Evolutionary conservation across 2,888 invertebrate genomes (phyloP).

Genomic region (Allacma fusca): DNA sequence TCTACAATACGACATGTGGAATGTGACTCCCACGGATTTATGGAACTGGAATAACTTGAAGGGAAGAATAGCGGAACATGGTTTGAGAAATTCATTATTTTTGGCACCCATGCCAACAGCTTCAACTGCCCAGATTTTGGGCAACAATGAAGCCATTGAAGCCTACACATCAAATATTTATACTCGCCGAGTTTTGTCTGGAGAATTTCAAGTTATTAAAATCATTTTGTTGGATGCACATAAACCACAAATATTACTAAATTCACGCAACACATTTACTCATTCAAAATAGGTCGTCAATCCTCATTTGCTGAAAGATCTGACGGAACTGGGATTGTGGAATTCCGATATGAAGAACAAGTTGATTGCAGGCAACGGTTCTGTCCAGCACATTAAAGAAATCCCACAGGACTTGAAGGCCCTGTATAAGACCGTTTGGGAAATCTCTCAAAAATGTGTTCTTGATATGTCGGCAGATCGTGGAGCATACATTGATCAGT

Average conservation of each 20-base stretch:
- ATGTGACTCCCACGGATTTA: slow-evolving; percentile 81
- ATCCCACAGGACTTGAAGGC: slow-evolving; percentile 86
- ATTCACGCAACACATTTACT: no score
- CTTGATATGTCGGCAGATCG: slow-evolving; percentile 98
- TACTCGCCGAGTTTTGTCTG: slow-evolving; percentile 89
- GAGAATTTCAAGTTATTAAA: slow-evolving; percentile 77
- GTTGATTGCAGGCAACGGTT: slow-evolving; percentile 89
- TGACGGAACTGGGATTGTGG: slow-evolving; percentile 92
- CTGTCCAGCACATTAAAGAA: slow-evolving; percentile 84
- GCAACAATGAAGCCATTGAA: slow-evolving; percentile 98
- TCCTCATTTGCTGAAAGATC: slow-evolving; percentile 90
- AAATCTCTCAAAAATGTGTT: slow-evolving; percentile 90
- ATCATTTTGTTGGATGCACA: no score
- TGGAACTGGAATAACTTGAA: slow-evolving; percentile 91
- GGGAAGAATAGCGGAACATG: slow-evolving; percentile 83
- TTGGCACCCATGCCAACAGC: slow-evolving; percentile 99
- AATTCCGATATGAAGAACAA: slow-evolving; percentile 94
- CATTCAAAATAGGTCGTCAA: slow-evolving; percentile 97
- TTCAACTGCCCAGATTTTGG: slow-evolving; percentile 97
- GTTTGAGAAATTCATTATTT: slow-evolving; percentile 90
- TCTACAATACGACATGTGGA: slow-evolving; percentile 98
- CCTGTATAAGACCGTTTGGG: slow-evolving; percentile 97
- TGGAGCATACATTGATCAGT: slow-evolving; percentile 98
- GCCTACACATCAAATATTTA: slow-evolving; percentile 99
- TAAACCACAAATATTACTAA: no score